Base-by-base conservation (phyloP, 92 coral and sea anemone species). In the Parazoanthus darwini region DNA sequence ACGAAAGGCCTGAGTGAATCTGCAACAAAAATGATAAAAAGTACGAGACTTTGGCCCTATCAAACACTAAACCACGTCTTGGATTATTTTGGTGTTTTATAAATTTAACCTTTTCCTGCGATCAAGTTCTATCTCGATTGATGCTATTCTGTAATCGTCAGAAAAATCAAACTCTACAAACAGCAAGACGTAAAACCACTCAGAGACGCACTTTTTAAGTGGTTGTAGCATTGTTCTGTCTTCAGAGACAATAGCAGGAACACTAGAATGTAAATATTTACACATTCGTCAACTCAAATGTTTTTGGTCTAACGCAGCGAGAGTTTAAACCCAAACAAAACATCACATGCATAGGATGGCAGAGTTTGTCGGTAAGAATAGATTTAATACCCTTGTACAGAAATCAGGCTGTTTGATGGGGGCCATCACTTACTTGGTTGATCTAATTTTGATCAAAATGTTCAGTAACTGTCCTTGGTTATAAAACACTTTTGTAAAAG, bases 321-420 rank as follows among this genome's bases (percentile, higher is more conserved):
- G 18, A n/a, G 42, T 44, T 9, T 33, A 26, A 73, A 8, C 70
- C n/a, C 15, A 63, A 0, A 63, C 26, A 76, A 79, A 79, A 25
- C 65, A 50, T 51, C 25, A 9, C 65, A 29, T n/a, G 59, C 82
- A 79, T 16, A n/a, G 4, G 54, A 76, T 76, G 80, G 80, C 26
- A 76, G 80, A 38, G 80, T 76, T 76, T 76, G 25, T 37, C 15
- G 80, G 80, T 76, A 76, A 76, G 80, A n/a, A n/a, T n/a, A n/a
- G n/a, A 37, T 76, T 29, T 29, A 29, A 29, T 11, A 54, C 59
- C 1, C 16, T 13, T 22, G 29, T 18, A 20, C n/a, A 76, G n/a
- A n/a, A 1, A 22, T 37, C 13, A 18, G 51, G 70, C 1, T 20
- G 70, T 22, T 63, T 16, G 15, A 22, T 20, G 25, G 70, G 33